Percentiles rank a stretch among this genome's conserved stretches.
Conservation (phyloP, 1,140 invertebrate species). For the Danaus melanippus region DNA sequence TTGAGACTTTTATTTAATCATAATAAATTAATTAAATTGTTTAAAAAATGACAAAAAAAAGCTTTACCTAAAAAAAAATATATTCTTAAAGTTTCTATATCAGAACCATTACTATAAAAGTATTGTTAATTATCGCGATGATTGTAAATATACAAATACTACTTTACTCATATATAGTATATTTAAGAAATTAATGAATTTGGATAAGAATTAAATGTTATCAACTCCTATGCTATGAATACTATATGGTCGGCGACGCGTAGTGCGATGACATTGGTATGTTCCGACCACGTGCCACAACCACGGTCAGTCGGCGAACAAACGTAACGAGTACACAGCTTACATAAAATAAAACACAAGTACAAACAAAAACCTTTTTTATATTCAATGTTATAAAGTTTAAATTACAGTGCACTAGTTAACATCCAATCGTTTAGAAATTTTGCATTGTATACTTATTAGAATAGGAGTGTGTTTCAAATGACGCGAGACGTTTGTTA, state of each 20-base stretch:
- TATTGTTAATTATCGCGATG: no score
- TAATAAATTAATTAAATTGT: no score
- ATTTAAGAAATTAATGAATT: neutral
- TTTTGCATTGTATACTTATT: no score
- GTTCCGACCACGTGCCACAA: conserved; percentile 21
- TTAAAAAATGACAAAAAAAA: no score
- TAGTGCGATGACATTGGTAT: conserved; percentile 27
- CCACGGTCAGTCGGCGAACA: conserved; percentile 14
- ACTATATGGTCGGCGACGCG: neutral
- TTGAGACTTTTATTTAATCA: no score
- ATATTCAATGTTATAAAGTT: neutral
- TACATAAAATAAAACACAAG: neutral
- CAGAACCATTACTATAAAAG: no score
- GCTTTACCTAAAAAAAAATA: no score
- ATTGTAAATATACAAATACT: no score
- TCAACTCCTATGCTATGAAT: neutral
- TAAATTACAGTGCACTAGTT: neutral
- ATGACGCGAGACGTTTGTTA: conserved; percentile 4
- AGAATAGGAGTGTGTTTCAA: neutral
- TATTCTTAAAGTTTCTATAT: no score
- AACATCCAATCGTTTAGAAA: neutral
- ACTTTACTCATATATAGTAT: no score
- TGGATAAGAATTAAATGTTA: neutral
- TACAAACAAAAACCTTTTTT: conserved; percentile 17
- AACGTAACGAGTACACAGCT: conserved; percentile 1